Evolutionary conservation across 2,888 invertebrate species (phyloP).

Genomic region (Dusona sp.): DNA sequence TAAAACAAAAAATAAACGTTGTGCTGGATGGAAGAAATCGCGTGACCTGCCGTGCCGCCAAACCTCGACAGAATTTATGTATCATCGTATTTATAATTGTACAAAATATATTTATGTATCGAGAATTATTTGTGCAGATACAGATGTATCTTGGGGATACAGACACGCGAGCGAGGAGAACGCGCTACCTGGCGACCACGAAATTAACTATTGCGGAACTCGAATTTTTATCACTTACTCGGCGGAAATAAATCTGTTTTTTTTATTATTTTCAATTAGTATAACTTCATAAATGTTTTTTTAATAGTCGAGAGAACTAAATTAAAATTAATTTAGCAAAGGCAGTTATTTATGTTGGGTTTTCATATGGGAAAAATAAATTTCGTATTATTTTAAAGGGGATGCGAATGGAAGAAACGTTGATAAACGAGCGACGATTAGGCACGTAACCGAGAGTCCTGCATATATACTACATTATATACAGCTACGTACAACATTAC

Average conservation of each 20-base stretch:
- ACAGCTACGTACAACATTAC: constrained; percentile 9
- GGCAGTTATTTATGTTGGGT: not conserved
- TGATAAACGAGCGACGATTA: constrained; percentile 71
- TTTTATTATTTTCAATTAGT: not conserved
- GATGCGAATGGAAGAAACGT: constrained; percentile 33
- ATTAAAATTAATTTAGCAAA: not conserved
- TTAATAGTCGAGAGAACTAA: not conserved
- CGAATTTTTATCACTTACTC: not conserved
- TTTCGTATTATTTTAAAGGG: not conserved
- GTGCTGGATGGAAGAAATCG: constrained; percentile 55
- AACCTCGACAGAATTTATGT: constrained; percentile 40
- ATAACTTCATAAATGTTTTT: not conserved
- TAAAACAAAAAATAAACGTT: not conserved
- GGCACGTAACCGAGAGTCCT: constrained; percentile 62
- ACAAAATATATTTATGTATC: constrained; percentile 58
- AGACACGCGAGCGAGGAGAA: constrained; percentile 1
- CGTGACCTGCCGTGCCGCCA: constrained; percentile 51
- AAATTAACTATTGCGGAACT: not conserved
- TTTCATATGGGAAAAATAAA: not conserved
- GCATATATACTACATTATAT: constrained; percentile 11
- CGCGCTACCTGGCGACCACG: not conserved
- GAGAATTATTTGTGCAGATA: constrained; percentile 42
- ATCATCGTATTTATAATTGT: constrained; percentile 53
- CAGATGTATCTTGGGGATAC: constrained; percentile 8
- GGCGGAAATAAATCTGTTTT: not conserved